Conservation (phyloP, 1,140 invertebrate species). For the Rhopalosiphum padi region DNA sequence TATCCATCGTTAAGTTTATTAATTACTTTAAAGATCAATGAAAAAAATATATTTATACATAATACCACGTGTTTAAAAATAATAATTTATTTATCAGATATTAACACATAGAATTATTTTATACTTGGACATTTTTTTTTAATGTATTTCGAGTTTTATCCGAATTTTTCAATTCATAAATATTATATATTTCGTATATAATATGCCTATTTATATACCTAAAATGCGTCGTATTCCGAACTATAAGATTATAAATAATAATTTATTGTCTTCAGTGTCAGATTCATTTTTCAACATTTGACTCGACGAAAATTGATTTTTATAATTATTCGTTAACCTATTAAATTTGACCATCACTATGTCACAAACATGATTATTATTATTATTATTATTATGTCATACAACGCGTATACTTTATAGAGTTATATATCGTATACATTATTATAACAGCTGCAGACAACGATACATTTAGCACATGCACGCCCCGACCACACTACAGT, state of each 20-base stretch:
- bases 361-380: neutral
- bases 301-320: neutral
- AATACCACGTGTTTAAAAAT: neutral
- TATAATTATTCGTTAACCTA: neutral
- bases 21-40: neutral
- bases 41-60: neutral
- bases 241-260: neutral
- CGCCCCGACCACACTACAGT: neutral
- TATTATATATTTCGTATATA: neutral
- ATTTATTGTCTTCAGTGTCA: neutral
- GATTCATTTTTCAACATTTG: neutral
- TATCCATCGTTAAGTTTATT: neutral
- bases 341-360: neutral
- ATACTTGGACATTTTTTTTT: neutral
- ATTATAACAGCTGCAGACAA: neutral
- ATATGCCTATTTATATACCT: too few species aligned
- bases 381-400: neutral
- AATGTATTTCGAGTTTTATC: neutral
- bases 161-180: neutral
- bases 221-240: neutral
- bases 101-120: neutral
- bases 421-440: neutral
- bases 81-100: neutral
- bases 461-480: neutral
- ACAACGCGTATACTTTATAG: neutral